Evolutionary conservation across 2,888 invertebrate species (phyloP).

Genomic region (Pristionchus mayeri): DNA sequence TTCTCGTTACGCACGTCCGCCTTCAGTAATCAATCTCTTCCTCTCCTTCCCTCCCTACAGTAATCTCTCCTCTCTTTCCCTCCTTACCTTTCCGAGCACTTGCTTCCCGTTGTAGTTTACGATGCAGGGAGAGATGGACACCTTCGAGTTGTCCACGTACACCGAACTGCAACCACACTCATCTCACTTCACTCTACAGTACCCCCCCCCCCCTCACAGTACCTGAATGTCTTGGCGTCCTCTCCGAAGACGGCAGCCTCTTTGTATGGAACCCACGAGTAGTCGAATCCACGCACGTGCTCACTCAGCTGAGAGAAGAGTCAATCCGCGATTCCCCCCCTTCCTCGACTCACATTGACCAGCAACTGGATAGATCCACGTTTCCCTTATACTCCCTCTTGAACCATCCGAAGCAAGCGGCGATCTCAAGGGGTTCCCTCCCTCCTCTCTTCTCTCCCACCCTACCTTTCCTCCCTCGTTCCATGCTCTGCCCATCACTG

Average conservation of each 20-base stretch:
- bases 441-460: no score
- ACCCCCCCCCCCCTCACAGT: not conserved
- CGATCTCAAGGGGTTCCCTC: no score
- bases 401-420: slow-evolving; percentile 62
- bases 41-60: no score
- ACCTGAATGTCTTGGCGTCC: slow-evolving; percentile 43
- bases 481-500: slow-evolving; percentile 62
- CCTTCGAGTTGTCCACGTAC: slow-evolving; percentile 68
- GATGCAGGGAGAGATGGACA: slow-evolving; percentile 70
- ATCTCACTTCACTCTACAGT: not conserved
- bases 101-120: slow-evolving; percentile 69
- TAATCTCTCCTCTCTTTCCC: no score
- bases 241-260: slow-evolving; percentile 64
- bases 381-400: slow-evolving; percentile 60
- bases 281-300: slow-evolving; percentile 63
- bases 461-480: slow-evolving; percentile 60
- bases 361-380: slow-evolving; percentile 68
- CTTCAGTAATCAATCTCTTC: no score
- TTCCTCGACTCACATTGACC: not conserved
- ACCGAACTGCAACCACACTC: slow-evolving; percentile 52
- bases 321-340: not conserved
- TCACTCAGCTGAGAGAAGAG: slow-evolving; percentile 54
- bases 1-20: slow-evolving; percentile 70
- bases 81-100: slow-evolving; percentile 71
- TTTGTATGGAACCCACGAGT: slow-evolving; percentile 65